Evolutionary conservation across 2,888 invertebrate species (phyloP).

Genomic region (Synanthedon formicaeformis): DNA sequence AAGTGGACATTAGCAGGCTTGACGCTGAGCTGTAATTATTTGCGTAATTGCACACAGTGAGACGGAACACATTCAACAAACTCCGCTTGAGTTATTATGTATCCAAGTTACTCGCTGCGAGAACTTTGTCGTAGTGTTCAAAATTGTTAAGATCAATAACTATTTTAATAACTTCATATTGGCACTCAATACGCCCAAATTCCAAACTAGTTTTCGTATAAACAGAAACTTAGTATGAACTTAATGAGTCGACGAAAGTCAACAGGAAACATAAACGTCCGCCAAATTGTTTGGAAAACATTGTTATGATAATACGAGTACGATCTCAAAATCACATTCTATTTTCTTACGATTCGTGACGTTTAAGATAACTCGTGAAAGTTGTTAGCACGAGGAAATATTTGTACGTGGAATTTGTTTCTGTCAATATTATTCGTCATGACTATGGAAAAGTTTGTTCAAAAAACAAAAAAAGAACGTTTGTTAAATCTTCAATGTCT

Average conservation of each 20-base stretch:
- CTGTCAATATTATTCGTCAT: background rate
- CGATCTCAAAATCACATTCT: slow-evolving; percentile 17
- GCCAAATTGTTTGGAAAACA: slow-evolving; percentile 33
- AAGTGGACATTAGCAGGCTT: slow-evolving; percentile 31
- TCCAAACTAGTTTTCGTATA: slow-evolving; percentile 8
- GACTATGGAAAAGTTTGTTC: background rate
- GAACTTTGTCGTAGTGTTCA: background rate
- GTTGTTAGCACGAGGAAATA: background rate
- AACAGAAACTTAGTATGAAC: slow-evolving; percentile 39
- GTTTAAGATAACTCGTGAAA: slow-evolving; percentile 6
- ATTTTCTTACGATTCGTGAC: slow-evolving; percentile 17
- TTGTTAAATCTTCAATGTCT: too few relatives aligned
- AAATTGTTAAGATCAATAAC: slow-evolving; percentile 3
- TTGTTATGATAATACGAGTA: slow-evolving; percentile 26
- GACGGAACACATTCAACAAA: slow-evolving; percentile 28
- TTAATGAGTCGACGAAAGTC: slow-evolving; percentile 47
- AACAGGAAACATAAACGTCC: slow-evolving; percentile 29
- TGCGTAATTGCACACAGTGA: slow-evolving; percentile 50
- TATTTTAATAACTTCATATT: slow-evolving; percentile 2
- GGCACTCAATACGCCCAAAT: too few relatives aligned
- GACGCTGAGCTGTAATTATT: slow-evolving; percentile 56
- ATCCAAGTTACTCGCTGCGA: slow-evolving; percentile 20
- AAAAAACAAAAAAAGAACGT: background rate
- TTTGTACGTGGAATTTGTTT: background rate
- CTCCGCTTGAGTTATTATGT: slow-evolving; percentile 44